Conservation (phyloP, 2,113 vertebrate species). For the Columba janthina region DNA sequence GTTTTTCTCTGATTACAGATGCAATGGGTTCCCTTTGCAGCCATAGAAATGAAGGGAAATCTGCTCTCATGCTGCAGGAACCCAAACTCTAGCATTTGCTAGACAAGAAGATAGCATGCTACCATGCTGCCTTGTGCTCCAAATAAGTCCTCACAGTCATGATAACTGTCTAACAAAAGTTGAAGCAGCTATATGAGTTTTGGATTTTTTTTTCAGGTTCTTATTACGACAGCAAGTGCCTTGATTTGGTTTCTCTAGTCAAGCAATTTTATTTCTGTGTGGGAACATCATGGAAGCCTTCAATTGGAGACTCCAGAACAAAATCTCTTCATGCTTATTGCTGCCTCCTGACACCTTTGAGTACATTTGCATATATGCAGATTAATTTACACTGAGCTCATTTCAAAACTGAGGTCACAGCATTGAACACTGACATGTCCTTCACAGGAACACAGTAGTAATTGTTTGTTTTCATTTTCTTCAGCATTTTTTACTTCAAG, state of each 20-base stretch:
- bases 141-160: background rate
- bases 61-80: background rate
- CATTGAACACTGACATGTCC: rapidly evolving
- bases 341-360: background rate
- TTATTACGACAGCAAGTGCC: background rate
- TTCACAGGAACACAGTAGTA: background rate
- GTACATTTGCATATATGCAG: background rate
- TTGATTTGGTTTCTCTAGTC: background rate
- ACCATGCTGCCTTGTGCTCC: background rate
- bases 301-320: background rate
- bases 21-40: background rate
- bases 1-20: background rate
- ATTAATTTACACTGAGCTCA: background rate
- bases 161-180: rapidly evolving
- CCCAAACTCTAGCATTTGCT: background rate
- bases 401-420: background rate
- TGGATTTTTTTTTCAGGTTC: too few relatives aligned
- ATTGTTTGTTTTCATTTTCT: background rate
- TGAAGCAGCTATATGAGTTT: background rate
- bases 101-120: background rate
- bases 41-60: background rate
- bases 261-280: background rate
- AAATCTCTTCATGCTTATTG: background rate
- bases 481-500: background rate
- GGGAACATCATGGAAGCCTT: background rate